Evolutionary conservation across 2,113 vertebrate species (phyloP), one percentile per base, ranked within the genome.

Genomic region (Microcebus griseorufus): DNA sequence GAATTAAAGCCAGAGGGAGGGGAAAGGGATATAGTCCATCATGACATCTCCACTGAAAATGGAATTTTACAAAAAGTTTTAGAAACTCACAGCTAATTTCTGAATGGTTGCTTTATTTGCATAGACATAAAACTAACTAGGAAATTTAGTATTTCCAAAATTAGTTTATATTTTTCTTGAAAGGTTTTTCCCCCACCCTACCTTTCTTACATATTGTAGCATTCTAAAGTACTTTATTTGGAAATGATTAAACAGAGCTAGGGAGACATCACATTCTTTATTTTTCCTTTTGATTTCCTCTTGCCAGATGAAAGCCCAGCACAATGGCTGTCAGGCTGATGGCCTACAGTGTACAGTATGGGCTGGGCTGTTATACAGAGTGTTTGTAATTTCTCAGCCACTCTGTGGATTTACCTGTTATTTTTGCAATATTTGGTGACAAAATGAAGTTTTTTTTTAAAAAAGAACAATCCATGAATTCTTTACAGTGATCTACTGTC

Each of bases 1-100:
- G 98, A 95, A 94, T 94, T 78, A 88, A 96, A 98, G 98, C 98
- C 98, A 98, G 97, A 92, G 96, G 79, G 93, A 97, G 88, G 93
- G 70, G 81, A 55, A 88, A 83, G 64, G 58, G 58, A 75, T 95
- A 45, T 32, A 58, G 60, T 95, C 42, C 96, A 90, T 80, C 58
- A 58, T 90, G 85, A 90, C 90, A 97, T 95, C 80, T 91, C 93
- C 95, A 96, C 92, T 95, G 97, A 97, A 98, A 97, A 94, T 98
- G 98, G 97, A 98, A 98, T 98, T 98, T 98, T 98, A 98, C 98
- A 97, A 88, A 82, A 72, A 37, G 2, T 45, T 17, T 94, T 78
- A 60, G 88, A 93, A 97, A 23, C 25, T 32, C 51, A 29, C 29
- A 96, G 53, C 45, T 93, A 92, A n/a, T 87, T 90, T 67, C 70